Conservation (phyloP, 1,140 invertebrate species). For the Lucilia cuprina region DNA sequence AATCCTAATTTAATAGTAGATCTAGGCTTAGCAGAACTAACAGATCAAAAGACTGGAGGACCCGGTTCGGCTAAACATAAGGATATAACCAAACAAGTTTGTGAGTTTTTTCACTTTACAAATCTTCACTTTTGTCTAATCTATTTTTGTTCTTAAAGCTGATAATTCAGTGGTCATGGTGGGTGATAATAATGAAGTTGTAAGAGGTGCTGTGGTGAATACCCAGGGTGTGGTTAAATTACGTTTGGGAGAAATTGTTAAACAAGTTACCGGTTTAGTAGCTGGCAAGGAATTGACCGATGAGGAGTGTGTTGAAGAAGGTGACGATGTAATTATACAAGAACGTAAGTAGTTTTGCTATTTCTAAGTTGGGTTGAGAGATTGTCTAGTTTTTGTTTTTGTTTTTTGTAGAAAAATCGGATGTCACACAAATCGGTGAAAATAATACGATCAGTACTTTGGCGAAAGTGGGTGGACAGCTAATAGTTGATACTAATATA, state of each 20-base stretch:
- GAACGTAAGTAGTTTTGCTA: not conserved
- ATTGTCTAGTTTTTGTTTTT: not conserved
- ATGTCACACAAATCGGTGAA: slow-evolving; percentile 10
- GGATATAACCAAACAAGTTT: not conserved
- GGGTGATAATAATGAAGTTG: not conserved
- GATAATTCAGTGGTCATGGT: not conserved
- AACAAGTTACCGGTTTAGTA: not conserved
- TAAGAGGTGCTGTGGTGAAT: not conserved
- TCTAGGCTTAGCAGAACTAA: not conserved
- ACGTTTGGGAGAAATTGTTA: not conserved
- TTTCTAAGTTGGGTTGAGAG: not conserved
- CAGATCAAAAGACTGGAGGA: not conserved
- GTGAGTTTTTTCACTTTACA: not conserved
- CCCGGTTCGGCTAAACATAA: not conserved
- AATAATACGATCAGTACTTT: slow-evolving; percentile 13
- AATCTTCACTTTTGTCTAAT: not conserved
- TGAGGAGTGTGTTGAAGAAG: not conserved
- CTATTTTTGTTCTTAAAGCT: not conserved
- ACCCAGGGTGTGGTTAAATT: not conserved
- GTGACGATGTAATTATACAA: not conserved
- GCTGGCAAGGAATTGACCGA: not conserved
- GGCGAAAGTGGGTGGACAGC: slow-evolving; percentile 23
- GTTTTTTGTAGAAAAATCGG: not conserved
- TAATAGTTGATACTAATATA: slow-evolving; percentile 13
- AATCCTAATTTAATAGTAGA: slow-evolving; percentile 22